Evolutionary conservation across 2,113 vertebrate species (phyloP), one percentile per base, ranked within the genome.

Genomic region (Microcebus ravelobensis): DNA sequence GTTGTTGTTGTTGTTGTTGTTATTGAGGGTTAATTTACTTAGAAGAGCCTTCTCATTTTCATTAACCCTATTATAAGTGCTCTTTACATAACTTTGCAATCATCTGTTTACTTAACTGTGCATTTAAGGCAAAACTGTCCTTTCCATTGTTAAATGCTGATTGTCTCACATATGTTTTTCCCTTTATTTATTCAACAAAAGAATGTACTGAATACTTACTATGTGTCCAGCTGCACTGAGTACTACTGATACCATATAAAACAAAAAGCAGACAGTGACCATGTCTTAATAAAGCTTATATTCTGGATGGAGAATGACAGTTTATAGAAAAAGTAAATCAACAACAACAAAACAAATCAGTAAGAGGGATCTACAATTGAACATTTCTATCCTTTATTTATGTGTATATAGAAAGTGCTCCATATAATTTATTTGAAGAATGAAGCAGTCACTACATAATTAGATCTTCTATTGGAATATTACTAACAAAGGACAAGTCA

Each of bases 261-360:
- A 18, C 17, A 31, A 90, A 84, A 71, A 42, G 17, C 27, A 85
- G 39, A 79, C 11, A 65, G 15, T 63, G 45, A 71, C n/a, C 4
- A 42, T 81, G 61, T 71, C 74, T 68, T 84, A 67, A 76, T 29
- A 65, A 91, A 85, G 31, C 7, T 63, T 48, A 68, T 61, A 76
- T 70, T 84, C 48, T 57, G 34, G 27, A 2, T 23, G 17, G 8
- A 73, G 34, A 71, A 18, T 59, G 34, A 87, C 1, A 50, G 34
- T 87, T 88, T 63, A 84, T 14, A 94, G 36, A 92, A 86, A 96
- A 86, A 88, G 21, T 80, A 76, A 81, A 67, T 36, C 45, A 84
- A 84, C 31, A 67, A 27, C 57, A 59, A 34, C 9, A 42, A 94
- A 27, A 34, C 9, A 57, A 94, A 88, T 70, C 34, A 59, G n/a